Conservation (phyloP, 2,888 invertebrate genomes). For the Pimpla rufipes region DNA sequence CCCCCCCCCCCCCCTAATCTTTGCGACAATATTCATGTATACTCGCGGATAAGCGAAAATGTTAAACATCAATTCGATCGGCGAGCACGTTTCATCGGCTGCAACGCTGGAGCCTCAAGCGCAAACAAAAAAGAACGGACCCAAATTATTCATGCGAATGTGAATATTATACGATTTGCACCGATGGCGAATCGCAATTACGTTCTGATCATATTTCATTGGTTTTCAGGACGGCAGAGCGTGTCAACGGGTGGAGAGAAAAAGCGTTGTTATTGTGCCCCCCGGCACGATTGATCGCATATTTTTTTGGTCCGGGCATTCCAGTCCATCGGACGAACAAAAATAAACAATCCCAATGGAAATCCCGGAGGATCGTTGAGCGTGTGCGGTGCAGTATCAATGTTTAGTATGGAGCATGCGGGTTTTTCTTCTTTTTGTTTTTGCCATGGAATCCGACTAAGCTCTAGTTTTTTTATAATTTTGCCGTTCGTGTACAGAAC, state of each 20-base stretch:
- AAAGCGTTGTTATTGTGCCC: constrained; percentile 29
- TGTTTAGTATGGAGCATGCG: background rate
- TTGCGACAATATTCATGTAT: background rate
- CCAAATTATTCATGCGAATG: constrained; percentile 31
- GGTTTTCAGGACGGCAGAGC: constrained; percentile 9
- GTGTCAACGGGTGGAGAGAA: constrained; percentile 25
- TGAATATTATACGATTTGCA: constrained; percentile 32
- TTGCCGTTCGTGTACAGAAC: background rate
- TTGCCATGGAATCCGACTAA: background rate
- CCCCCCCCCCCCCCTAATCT: background rate
- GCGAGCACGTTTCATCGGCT: background rate
- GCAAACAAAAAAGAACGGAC: constrained; percentile 2
- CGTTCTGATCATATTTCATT: constrained; percentile 28
- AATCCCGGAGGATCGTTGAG: constrained; percentile 5
- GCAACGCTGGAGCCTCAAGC: constrained; percentile 1
- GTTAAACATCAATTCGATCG: background rate
- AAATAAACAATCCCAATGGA: constrained; percentile 24
- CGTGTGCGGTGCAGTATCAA: background rate
- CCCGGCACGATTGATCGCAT: constrained; percentile 26
- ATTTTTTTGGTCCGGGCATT: constrained; percentile 8
- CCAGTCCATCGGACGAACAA: constrained; percentile 23
- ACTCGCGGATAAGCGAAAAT: background rate
- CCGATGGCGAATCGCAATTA: constrained; percentile 29
- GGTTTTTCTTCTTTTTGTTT: background rate
- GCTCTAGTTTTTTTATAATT: background rate